phyloP scores from a whole-genome alignment of 2,113 vertebrate species.

The Illadopsis cleaveri region DNA sequence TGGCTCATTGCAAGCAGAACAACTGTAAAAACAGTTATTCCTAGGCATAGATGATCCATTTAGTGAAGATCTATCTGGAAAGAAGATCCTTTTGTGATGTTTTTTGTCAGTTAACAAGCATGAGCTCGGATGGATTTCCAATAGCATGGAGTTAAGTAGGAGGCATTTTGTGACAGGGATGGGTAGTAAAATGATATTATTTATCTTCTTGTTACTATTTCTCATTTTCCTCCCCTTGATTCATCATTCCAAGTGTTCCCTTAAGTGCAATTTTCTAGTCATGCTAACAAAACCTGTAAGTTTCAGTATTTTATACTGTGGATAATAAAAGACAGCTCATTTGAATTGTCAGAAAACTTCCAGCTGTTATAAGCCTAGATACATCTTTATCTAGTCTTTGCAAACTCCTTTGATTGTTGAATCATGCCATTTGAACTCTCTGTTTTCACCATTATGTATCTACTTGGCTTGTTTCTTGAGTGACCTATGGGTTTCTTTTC shows the following conservation, averaged over 20 bases:
- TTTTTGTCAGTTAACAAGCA: background rate
- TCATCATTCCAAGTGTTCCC: background rate
- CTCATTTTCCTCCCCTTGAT: background rate
- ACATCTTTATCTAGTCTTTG: background rate
- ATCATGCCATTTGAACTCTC: background rate
- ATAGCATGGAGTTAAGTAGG: background rate
- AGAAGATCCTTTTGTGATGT: background rate
- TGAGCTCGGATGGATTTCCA: background rate
- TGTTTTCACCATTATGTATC: background rate
- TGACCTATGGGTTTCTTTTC: accelerated
- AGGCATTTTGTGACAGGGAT: background rate
- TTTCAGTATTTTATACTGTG: background rate
- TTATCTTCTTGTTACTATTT: background rate
- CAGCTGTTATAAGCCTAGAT: background rate
- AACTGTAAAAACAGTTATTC: background rate
- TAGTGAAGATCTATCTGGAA: background rate
- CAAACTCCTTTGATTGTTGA: background rate
- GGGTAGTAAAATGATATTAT: background rate
- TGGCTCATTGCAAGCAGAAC: background rate
- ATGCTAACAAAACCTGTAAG: background rate
- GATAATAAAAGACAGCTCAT: background rate
- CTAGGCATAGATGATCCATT: background rate
- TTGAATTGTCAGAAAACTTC: background rate
- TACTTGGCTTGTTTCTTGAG: background rate
- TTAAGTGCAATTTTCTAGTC: background rate